phyloP scores from a whole-genome alignment of 2,797 vertebrate genomes.

The Lophius americanus region DNA sequence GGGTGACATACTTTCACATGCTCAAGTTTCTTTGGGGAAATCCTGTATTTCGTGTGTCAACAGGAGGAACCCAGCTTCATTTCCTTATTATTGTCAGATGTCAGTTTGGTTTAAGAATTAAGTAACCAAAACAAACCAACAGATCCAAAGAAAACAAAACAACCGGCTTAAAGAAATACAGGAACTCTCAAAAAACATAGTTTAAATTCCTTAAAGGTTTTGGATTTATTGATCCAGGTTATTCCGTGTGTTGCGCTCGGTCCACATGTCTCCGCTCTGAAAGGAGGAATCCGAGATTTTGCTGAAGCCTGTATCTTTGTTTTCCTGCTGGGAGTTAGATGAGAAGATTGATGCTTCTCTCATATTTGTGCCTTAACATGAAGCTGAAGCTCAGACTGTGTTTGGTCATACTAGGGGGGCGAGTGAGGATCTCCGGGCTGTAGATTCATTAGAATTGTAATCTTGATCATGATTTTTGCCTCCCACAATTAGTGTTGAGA shows the following conservation, averaged over 20 bases:
- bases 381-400: not conserved
- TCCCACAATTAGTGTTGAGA: too few species aligned
- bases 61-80: conserved; percentile 13
- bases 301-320: too few species aligned
- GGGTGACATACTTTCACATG: conserved; percentile 10
- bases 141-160: conserved; percentile 1
- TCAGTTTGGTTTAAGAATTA: not conserved
- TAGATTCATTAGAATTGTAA: too few species aligned
- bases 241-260: not conserved
- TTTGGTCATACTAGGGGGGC: not conserved
- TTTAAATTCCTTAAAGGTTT: not conserved
- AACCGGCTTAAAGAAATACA: not conserved
- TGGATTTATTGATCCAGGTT: not conserved
- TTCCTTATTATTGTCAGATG: conserved; percentile 25
- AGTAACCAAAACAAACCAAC: conserved; percentile 21
- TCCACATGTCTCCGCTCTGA: not conserved
- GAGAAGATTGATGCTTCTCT: not conserved
- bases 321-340: not conserved
- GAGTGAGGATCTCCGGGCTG: too few species aligned
- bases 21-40: not conserved
- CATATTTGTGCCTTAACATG: not conserved
- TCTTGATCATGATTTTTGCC: too few species aligned
- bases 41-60: conserved; percentile 8
- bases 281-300: not conserved
- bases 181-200: not conserved